A percentile compares a stretch with the other conserved stretches of the same genome.
These are phyloP conservation scores for Pyrgilauda ruficollis DNA, from an alignment of 2,113 vertebrate genomes.

Conservation along the genomic window DNA sequence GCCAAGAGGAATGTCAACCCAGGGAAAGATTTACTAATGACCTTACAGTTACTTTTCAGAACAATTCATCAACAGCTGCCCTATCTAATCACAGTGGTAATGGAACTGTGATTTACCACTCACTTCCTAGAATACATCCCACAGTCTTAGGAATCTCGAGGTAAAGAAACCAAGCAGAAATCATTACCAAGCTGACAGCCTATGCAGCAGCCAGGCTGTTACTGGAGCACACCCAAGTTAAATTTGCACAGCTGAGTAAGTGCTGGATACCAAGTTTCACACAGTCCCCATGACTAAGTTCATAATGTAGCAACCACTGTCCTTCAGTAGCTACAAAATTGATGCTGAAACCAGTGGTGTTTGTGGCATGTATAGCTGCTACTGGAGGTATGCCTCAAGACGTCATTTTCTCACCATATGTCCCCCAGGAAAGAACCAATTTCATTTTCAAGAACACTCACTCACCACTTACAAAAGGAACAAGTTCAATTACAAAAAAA, in stretches of 20 bases:
- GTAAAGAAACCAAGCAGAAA: neutral
- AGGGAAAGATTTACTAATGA: neutral
- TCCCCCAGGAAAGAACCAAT: neutral
- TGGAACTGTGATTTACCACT: neutral
- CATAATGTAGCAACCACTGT: neutral
- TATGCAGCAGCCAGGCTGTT: neutral
- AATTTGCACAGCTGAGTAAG: constrained; percentile 1
- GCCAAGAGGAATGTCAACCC: neutral
- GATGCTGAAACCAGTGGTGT: neutral
- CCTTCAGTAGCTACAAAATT: neutral
- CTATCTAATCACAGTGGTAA: neutral
- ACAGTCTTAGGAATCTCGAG: neutral
- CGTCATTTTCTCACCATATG: neutral
- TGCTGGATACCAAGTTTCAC: neutral
- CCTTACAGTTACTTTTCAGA: neutral
- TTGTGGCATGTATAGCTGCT: neutral
- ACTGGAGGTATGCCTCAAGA: neutral
- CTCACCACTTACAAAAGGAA: neutral
- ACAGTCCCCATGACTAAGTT: neutral
- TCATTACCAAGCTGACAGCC: neutral
- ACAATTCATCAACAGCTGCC: neutral
- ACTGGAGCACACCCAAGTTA: neutral
- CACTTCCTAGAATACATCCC: neutral
- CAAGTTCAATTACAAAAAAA: neutral
- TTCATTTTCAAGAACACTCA: neutral